Percentiles rank a stretch among this genome's conserved stretches.
phyloP scores from a whole-genome alignment of 64 coral and sea anemone species.

The Montipora foliosa region DNA sequence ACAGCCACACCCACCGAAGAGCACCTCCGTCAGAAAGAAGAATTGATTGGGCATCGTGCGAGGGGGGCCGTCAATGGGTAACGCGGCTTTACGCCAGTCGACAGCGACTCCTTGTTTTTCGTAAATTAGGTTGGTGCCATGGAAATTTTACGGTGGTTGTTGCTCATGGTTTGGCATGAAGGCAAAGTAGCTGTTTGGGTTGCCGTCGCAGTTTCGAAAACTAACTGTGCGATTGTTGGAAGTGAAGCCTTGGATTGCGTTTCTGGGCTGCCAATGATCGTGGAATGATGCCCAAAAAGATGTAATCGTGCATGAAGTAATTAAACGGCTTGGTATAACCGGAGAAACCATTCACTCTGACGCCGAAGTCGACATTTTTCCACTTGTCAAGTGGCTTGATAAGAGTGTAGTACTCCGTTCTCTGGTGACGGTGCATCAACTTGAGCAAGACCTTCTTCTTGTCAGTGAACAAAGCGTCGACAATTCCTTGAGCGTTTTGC shows the following conservation, averaged over 20 bases:
- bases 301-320: slow-evolving; percentile 28
- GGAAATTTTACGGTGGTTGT: neutral
- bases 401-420: slow-evolving; percentile 55
- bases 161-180: slow-evolving; percentile 68
- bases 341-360: slow-evolving; percentile 29
- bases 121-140: neutral
- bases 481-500: neutral
- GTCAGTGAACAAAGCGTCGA: slow-evolving; percentile 41
- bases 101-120: slow-evolving; percentile 40
- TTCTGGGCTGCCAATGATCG: neutral
- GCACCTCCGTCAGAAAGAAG: slow-evolving; percentile 70
- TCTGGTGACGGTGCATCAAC: slow-evolving; percentile 19
- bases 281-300: slow-evolving; percentile 63
- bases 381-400: neutral
- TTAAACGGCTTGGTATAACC: slow-evolving; percentile 53
- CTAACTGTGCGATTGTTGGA: slow-evolving; percentile 32
- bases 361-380: neutral
- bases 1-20: slow-evolving; percentile 76
- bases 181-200: slow-evolving; percentile 71
- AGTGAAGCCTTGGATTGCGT: slow-evolving; percentile 28
- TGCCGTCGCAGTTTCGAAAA: slow-evolving; percentile 60
- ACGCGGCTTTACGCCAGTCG: slow-evolving; percentile 34
- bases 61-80: neutral
- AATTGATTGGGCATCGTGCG: slow-evolving; percentile 13
- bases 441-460: slow-evolving; percentile 64